Conservation (phyloP, 2,888 invertebrate species). For the Uropetala carovei region DNA sequence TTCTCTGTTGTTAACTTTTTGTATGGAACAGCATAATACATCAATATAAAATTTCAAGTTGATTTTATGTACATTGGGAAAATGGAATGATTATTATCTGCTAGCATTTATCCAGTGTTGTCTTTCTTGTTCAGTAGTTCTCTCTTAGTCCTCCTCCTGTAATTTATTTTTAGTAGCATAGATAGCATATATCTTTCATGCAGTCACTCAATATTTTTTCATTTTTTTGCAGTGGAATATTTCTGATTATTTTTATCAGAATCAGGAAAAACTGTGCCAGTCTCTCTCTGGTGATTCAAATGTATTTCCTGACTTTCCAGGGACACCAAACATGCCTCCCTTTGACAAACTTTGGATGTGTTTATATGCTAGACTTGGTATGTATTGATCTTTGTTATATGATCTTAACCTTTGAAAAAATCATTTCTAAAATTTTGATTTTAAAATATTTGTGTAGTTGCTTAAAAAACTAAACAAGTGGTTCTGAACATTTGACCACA, state of each 20-base stretch:
- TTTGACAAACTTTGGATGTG: slow-evolving; percentile 98
- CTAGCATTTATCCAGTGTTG: no score
- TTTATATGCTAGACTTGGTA: slow-evolving; percentile 89
- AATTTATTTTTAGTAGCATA: no score
- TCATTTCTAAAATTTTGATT: neutral
- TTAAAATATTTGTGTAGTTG: neutral
- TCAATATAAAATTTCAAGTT: no score
- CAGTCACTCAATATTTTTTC: slow-evolving; percentile 21
- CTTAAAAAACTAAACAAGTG: no score
- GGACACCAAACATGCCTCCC: slow-evolving; percentile 89
- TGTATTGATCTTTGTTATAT: slow-evolving; percentile 69
- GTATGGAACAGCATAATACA: no score
- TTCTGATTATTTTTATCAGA: slow-evolving; percentile 97
- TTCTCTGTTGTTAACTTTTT: no score
- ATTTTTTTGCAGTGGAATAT: slow-evolving; percentile 92
- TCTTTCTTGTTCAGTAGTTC: no score
- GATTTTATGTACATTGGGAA: no score
- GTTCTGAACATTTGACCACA: no score
- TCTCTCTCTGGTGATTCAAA: slow-evolving; percentile 84
- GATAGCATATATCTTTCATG: no score
- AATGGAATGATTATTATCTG: no score
- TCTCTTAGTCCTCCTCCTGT: no score
- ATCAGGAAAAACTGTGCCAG: slow-evolving; percentile 88
- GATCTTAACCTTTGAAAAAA: neutral
- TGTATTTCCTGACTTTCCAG: slow-evolving; percentile 89